Conservation (phyloP, 2,888 invertebrate genomes). For the Epirrhoe alternata region DNA sequence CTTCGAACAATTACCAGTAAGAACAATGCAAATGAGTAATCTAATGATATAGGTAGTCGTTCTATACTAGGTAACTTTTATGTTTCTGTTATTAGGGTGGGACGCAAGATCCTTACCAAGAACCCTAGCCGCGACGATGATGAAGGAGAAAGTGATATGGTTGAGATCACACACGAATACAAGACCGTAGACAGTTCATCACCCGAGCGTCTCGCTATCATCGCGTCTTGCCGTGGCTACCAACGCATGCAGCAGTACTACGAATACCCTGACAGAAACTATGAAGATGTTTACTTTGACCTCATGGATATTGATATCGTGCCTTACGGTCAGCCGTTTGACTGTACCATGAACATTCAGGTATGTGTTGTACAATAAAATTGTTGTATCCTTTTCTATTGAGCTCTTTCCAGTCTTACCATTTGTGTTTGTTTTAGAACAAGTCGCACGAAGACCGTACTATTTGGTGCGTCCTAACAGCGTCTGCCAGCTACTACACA, state of each 20-base stretch:
- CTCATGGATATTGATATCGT: conserved; percentile 88
- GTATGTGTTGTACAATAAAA: conserved; percentile 52
- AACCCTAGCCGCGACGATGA: conserved; percentile 86
- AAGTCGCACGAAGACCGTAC: conserved; percentile 86
- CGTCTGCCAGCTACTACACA: conserved; percentile 88
- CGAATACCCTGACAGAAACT: conserved; percentile 84
- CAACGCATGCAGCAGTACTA: conserved; percentile 86
- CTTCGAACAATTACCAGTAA: conserved; percentile 88
- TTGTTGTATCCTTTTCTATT: not conserved
- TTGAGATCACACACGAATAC: conserved; percentile 88
- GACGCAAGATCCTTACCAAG: conserved; percentile 88
- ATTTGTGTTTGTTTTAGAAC: conserved; percentile 69
- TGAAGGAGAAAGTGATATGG: conserved; percentile 86
- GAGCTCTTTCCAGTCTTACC: not conserved
- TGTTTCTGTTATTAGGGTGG: conserved; percentile 80
- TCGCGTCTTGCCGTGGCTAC: conserved; percentile 88
- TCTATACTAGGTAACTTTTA: not conserved
- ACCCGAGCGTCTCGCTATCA: conserved; percentile 87
- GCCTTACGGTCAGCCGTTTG: conserved; percentile 87
- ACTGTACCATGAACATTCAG: conserved; percentile 87
- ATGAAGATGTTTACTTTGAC: conserved; percentile 87
- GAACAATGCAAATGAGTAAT: conserved; percentile 48
- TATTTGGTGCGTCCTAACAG: conserved; percentile 86
- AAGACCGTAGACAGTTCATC: conserved; percentile 87
- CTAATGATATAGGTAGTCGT: not conserved